These are phyloP conservation scores for Ploceus nigricollis DNA, from an alignment of 2,113 vertebrate genomes.

Conservation along the genomic window DNA sequence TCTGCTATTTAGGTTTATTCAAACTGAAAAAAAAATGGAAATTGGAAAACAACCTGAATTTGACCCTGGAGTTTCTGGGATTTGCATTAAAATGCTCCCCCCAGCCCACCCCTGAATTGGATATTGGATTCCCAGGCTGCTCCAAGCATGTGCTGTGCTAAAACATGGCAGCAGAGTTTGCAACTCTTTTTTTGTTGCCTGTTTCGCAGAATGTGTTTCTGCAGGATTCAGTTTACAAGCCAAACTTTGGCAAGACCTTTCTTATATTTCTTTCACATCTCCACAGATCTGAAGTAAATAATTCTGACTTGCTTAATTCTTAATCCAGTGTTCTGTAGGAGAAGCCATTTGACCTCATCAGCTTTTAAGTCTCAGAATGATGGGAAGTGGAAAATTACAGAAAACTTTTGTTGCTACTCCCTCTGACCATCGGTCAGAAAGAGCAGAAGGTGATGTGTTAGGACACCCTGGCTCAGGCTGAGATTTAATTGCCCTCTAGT, in stretches of 20 bases:
- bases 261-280: not conserved
- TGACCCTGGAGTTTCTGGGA: not conserved
- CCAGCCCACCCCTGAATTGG: accelerated
- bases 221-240: not conserved
- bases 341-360: not conserved
- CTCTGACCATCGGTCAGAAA: not conserved
- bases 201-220: not conserved
- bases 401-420: not conserved
- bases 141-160: not conserved
- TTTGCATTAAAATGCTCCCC: not conserved
- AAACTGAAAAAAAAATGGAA: not conserved
- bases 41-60: not conserved
- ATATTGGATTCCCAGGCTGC: not conserved
- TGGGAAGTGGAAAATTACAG: not conserved
- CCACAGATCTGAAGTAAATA: not conserved
- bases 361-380: not conserved
- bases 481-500: not conserved
- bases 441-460: not conserved
- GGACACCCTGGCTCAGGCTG: not conserved
- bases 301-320: not conserved
- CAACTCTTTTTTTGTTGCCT: not conserved
- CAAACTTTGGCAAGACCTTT: not conserved
- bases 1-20: not conserved
- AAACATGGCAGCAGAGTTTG: not conserved
- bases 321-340: not conserved